Base-by-base conservation (phyloP, 2,797 vertebrate species). In the Thamnophis elegans region DNA sequence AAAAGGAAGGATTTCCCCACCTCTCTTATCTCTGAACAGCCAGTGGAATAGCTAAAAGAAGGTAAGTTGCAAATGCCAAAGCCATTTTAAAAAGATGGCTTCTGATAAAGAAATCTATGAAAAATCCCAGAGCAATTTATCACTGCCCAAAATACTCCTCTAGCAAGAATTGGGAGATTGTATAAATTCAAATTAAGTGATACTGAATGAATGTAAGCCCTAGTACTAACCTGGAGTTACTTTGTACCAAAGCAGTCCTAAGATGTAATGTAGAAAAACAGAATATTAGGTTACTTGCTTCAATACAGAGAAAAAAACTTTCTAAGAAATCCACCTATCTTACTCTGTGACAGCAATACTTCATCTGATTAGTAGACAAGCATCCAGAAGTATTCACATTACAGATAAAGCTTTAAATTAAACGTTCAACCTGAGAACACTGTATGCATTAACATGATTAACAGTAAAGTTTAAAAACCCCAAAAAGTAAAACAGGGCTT, bases 1-100 rank as follows among this genome's bases (percentile, higher is more conserved):
- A 94, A 90, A 14, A 93, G 82, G 36, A 42, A 91, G 54, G 89
- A 91, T 58, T 93, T 65, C 13, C 88, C 8, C n/a, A 85, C 25
- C 16, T 68, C 10, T 73, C 16, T 32, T 88, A 62, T 60, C 8
- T 51, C 62, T 86, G 16, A 88, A 28, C 62, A 59, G n/a, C 25
- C n/a, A 28, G 18, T 28, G 36, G 55, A 54, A 56, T 92, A 58
- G 87, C 87, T 65, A 90, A 85, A 68, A 58, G 36, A 90, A 51
- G n/a, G 47, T 54, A 65, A 90, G 9, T 26, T 87, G 32, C 56
- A 47, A 54, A 82, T 16, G 22, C 62, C 36, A 47, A 65, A 60
- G 14, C 9, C 59, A 18, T 82, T 65, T 91, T 65, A 78, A 59
- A 53, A 42, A 62, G 60, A 14, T 65, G 60, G 60, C 32, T 56